Evolutionary conservation across 37 sponge, comb jelly and placozoan genomes (phyloP).

Genomic region (Halisarca cf. caerulea): DNA sequence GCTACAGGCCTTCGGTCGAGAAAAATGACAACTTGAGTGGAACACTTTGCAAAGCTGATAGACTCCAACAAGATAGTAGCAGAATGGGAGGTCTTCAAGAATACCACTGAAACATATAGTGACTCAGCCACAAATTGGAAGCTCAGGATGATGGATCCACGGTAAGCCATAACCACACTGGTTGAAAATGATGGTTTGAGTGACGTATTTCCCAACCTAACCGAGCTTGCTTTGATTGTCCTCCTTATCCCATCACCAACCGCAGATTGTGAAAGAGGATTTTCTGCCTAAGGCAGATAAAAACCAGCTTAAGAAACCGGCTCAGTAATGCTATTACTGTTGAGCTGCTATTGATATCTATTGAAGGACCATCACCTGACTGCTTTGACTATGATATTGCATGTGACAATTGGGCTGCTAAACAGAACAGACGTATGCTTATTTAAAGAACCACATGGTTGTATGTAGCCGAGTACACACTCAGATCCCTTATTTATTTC

Average conservation of each 20-base stretch:
- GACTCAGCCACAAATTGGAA: not conserved
- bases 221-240: slow-evolving; percentile 22
- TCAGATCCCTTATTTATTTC: no score
- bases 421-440: no score
- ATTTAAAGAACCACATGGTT: no score
- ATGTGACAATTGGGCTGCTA: no score
- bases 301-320: slow-evolving; percentile 35
- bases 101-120: not conserved
- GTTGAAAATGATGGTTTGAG: not conserved
- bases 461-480: no score
- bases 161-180: not conserved
- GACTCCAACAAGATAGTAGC: not conserved
- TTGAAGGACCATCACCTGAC: no score
- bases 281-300: slow-evolving; percentile 21
- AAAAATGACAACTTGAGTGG: no score
- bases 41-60: no score
- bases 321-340: no score
- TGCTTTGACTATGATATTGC: no score
- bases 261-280: slow-evolving; percentile 38
- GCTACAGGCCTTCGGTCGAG: no score
- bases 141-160: not conserved
- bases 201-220: not conserved
- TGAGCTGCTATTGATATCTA: no score
- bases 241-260: slow-evolving; percentile 20
- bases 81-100: not conserved